Evolutionary conservation across 2,113 vertebrate genomes (phyloP), one percentile per base, ranked within the genome.

Genomic region (Pardalotus punctatus): DNA sequence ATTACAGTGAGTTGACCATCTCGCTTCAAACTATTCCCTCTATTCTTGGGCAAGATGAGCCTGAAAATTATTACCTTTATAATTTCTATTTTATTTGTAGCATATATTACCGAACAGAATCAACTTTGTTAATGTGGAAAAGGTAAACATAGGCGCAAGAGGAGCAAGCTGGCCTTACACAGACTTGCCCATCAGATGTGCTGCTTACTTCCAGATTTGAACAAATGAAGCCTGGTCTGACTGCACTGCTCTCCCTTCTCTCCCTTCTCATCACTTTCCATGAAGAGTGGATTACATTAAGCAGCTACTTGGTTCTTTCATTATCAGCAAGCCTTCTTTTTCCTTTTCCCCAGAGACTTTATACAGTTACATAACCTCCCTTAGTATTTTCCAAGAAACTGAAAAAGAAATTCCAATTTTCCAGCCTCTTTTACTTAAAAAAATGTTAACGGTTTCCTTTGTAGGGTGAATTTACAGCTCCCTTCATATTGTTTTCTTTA

Each of bases 301-400:
- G 89, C 78, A 96, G 86, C 53, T 72, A 84, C 65, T 87, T 10
- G 0, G 0, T 53, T 96, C 53, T 93, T 88, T 76, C 64, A 81
- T 51, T 94, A 81, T 81, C 89, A 81, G 51, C 2, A 9, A 86
- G 88, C 42, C 43, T 84, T 88, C 94, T 70, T 64, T n/a, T 91
- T 78, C 73, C 57, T 64, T 69, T 81, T 62, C 91, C 78, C 73
- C 29, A 42, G 61, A 93, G 77, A 91, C n/a, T 87, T 85, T 27
- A 72, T 42, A 54, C 61, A 87, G 86, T 96, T 94, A 96, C 38
- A 93, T 93, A 93, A 95, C 56, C 65, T 85, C 28, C 29, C 70
- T 76, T 66, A 77, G 22, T 80, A 89, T 87, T 90, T 93, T 81
- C 70, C 81, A 91, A 78, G 81, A 85, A 93, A 72, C 36, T 43